Evolutionary conservation across 2,888 invertebrate species (phyloP).

Genomic region (Masnerella sp.): DNA sequence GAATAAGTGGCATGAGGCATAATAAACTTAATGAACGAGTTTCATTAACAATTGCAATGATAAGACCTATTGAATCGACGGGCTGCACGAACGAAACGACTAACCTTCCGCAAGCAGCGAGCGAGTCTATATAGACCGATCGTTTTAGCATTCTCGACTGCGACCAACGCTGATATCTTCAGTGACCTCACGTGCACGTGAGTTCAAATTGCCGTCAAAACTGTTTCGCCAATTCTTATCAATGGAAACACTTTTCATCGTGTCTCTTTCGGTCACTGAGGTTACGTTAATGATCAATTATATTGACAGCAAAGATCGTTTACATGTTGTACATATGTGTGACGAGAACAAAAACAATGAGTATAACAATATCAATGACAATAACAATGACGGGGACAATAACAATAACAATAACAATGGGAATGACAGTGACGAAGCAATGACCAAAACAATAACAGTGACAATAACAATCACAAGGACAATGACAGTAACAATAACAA

Average conservation of each 20-base stretch:
- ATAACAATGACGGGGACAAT: too few species aligned
- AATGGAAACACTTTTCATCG: constrained; percentile 14
- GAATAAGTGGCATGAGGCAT: constrained; percentile 59
- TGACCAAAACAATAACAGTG: too few species aligned
- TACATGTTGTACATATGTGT: too few species aligned
- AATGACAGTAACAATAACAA: too few species aligned
- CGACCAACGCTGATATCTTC: constrained; percentile 28
- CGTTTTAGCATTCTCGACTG: constrained; percentile 48
- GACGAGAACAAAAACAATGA: too few species aligned
- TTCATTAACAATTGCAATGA: constrained; percentile 60
- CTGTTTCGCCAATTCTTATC: constrained; percentile 30
- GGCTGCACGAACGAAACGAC: constrained; percentile 39
- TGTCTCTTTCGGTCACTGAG: too few species aligned
- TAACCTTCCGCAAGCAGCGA: constrained; percentile 47
- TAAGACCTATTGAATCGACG: constrained; percentile 51
- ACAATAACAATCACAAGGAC: too few species aligned
- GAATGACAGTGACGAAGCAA: too few species aligned
- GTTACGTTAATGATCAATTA: too few species aligned
- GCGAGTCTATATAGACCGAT: constrained; percentile 35
- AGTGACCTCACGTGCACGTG: constrained; percentile 48
- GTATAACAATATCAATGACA: too few species aligned
- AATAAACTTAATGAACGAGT: constrained; percentile 60
- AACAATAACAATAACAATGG: too few species aligned
- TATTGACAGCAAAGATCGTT: too few species aligned
- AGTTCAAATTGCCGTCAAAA: constrained; percentile 43